Conservation (phyloP, 2,797 vertebrate species). For the Lepilemur ruficaudatus region DNA sequence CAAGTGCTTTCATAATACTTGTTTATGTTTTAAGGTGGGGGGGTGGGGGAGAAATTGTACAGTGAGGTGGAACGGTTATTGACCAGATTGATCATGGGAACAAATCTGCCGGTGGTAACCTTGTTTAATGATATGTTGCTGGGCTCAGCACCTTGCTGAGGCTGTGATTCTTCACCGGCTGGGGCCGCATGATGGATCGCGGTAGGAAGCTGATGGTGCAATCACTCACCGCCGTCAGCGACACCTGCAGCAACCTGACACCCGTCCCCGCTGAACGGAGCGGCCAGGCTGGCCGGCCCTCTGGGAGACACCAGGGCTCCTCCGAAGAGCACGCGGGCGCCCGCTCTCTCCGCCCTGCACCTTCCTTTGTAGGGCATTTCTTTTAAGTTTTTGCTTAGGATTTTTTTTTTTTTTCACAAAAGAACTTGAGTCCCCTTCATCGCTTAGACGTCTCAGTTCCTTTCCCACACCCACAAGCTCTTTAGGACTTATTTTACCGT, state of each 20-base stretch:
- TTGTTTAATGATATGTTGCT: conserved; percentile 95
- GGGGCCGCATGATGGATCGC: conserved; percentile 96
- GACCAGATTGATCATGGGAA: conserved; percentile 90
- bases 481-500: neutral
- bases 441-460: neutral
- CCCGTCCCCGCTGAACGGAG: conserved; percentile 89
- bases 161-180: conserved; percentile 89
- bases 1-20: conserved; percentile 79
- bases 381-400: neutral
- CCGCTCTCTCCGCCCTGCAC: conserved; percentile 69
- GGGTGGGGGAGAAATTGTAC: conserved; percentile 52
- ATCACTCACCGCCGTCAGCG: conserved; percentile 94
- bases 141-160: conserved; percentile 90
- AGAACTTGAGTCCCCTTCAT: neutral
- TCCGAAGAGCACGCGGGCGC: conserved; percentile 81
- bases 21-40: conserved; percentile 79
- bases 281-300: conserved; percentile 87
- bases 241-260: conserved; percentile 93
- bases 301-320: conserved; percentile 87
- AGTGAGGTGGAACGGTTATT: conserved; percentile 86
- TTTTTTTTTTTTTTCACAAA: neutral
- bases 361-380: conserved; percentile 66
- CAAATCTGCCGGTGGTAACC: conserved; percentile 91
- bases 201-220: conserved; percentile 94
- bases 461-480: neutral